phyloP scores from a whole-genome alignment of 37 sponge, comb jelly and placozoan genomes.

The Oopsacas minuta region DNA sequence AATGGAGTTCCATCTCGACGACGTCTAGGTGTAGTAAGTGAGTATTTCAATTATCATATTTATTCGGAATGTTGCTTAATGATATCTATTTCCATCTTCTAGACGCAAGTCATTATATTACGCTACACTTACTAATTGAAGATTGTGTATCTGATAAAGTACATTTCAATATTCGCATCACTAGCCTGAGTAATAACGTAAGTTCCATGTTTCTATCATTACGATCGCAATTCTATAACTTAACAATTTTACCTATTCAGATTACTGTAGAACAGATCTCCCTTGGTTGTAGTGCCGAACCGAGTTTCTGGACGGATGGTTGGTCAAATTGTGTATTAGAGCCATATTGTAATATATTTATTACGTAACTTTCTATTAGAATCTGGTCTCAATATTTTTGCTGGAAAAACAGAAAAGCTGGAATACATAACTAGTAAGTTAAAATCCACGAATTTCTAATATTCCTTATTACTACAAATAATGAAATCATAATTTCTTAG shows the following conservation, averaged over 20 bases:
- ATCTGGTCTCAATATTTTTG: not conserved
- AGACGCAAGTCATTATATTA: not conserved
- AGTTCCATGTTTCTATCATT: not conserved
- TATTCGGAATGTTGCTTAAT: not conserved
- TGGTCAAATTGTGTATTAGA: not conserved
- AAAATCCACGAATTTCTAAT: too few relatives aligned
- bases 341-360: not conserved
- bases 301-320: not conserved
- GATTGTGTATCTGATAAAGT: not conserved
- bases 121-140: not conserved
- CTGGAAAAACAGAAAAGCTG: not conserved
- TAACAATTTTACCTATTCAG: not conserved
- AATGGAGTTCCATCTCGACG: too few relatives aligned
- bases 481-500: not conserved
- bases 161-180: not conserved
- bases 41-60: not conserved
- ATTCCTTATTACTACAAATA: not conserved
- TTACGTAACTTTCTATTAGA: not conserved
- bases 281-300: not conserved
- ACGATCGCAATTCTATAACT: too few relatives aligned
- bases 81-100: not conserved
- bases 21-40: too few relatives aligned
- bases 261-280: not conserved
- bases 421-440: constrained; percentile 1
- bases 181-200: not conserved